These are phyloP conservation scores for Hypomecis punctinalis DNA, from an alignment of 2,888 invertebrate species.

Conservation along the genomic window DNA sequence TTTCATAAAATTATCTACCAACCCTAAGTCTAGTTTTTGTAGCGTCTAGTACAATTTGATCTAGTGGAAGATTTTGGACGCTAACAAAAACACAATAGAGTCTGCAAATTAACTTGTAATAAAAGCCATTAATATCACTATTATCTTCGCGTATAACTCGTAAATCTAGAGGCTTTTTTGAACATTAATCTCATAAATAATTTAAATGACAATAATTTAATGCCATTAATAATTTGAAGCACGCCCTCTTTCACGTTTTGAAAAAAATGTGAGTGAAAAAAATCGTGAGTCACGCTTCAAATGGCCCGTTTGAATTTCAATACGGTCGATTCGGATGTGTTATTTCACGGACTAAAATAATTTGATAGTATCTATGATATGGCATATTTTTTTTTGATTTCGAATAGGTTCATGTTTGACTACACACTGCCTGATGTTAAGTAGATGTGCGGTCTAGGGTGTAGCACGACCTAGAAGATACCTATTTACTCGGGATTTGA, in stretches of 20 bases:
- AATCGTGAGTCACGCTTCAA: conserved; percentile 8
- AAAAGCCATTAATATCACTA: conserved; percentile 8
- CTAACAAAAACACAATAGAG: conserved; percentile 13
- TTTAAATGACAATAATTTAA: conserved; percentile 14
- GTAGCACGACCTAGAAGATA: no score
- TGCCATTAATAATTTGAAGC: background rate
- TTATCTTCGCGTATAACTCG: conserved; percentile 2
- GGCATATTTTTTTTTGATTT: no score
- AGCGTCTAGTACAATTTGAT: background rate
- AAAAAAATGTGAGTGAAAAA: background rate
- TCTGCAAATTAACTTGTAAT: conserved; percentile 9
- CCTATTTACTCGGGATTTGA: no score
- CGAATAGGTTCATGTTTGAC: no score
- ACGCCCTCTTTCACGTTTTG: background rate
- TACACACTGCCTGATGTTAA: no score
- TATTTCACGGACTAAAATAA: no score
- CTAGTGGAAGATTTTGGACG: background rate
- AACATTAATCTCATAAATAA: conserved; percentile 8
- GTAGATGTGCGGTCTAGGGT: no score
- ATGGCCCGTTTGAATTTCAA: background rate
- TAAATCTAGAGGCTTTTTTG: conserved; percentile 12
- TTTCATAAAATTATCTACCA: background rate
- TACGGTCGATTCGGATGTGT: no score
- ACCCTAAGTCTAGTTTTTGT: background rate
- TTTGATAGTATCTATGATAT: no score